These are phyloP conservation scores for Chironomus riparius DNA, from an alignment of 2,888 invertebrate species.

Conservation along the genomic window DNA sequence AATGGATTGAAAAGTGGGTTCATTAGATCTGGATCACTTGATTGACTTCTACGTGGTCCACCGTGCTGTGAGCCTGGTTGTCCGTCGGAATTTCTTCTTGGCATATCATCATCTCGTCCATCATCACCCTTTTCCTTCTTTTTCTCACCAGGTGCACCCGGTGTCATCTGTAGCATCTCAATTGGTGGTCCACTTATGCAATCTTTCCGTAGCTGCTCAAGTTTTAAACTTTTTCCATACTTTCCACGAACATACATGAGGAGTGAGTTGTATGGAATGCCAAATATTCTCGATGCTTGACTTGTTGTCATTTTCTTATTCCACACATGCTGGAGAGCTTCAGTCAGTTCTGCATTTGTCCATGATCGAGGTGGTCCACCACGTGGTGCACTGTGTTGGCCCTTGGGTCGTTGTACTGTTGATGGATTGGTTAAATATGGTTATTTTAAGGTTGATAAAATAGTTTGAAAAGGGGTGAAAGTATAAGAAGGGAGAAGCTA, in stretches of 20 bases:
- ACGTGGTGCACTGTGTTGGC: slow-evolving; percentile 82
- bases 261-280: slow-evolving; percentile 87
- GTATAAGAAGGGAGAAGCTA: too few relatives aligned
- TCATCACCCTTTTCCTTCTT: slow-evolving; percentile 35
- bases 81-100: not conserved
- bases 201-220: slow-evolving; percentile 80
- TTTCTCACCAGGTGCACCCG: slow-evolving; percentile 31
- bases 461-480: too few relatives aligned
- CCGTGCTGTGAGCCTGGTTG: not conserved
- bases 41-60: slow-evolving; percentile 48
- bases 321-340: slow-evolving; percentile 89
- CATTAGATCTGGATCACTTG: slow-evolving; percentile 57
- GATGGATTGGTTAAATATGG: too few relatives aligned
- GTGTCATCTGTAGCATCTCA: slow-evolving; percentile 56
- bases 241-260: slow-evolving; percentile 88
- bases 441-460: too few relatives aligned
- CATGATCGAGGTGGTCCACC: slow-evolving; percentile 86
- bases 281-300: slow-evolving; percentile 81
- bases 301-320: slow-evolving; percentile 92
- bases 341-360: slow-evolving; percentile 85
- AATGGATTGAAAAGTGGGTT: slow-evolving; percentile 68
- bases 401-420: slow-evolving; percentile 72
- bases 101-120: not conserved
- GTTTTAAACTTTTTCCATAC: slow-evolving; percentile 83
- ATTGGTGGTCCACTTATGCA: slow-evolving; percentile 71